Evolutionary conservation across 2,797 vertebrate genomes (phyloP), one percentile per base, ranked within the genome.

Genomic region (Dermochelys coriacea): DNA sequence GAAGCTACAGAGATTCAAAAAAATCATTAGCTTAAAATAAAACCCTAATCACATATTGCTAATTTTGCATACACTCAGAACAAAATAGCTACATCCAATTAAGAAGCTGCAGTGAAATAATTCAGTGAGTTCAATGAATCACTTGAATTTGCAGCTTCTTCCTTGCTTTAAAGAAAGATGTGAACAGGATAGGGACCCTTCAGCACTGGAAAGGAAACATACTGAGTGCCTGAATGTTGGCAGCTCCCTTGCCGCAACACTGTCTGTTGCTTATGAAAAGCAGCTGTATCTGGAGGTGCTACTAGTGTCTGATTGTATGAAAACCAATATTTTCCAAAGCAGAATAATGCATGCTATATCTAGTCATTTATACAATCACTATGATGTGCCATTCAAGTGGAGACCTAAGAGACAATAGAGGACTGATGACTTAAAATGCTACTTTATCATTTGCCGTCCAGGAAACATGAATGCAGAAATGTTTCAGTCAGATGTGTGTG

Each of bases 231-330:
- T 95, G 88, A 93, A 92, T 71, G 34, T 86, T 94, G 82, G 94
- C 87, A 82, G 78, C 41, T 94, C 82, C 79, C 37, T 96, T 94
- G 83, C 84, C 77, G 85, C 88, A 86, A 71, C 34, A 4, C n/a
- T 84, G 52, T 55, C 54, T 91, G 83, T 80, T 90, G 47, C 74
- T 93, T 92, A 96, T 61, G 75, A 96, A 96, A 96, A 96, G 87
- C 91, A 96, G 91, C 93, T 96, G 78, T 79, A 92, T 89, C 92
- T 93, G 47, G 90, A 93, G 83, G 74, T 85, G 78, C 16, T 82
- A 94, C 55, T 71, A 92, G 84, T 50, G 84, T 4, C 54, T 41
- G 80, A 23, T 54, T 31, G 64, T 21, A 55, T 34, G 84, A 94
- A 93, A 74, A 85, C 21, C 64, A 59, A 0, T 77, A 79, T 90